Conservation (phyloP, 2,113 vertebrate genomes). For the Nycticryphes semicollaris region DNA sequence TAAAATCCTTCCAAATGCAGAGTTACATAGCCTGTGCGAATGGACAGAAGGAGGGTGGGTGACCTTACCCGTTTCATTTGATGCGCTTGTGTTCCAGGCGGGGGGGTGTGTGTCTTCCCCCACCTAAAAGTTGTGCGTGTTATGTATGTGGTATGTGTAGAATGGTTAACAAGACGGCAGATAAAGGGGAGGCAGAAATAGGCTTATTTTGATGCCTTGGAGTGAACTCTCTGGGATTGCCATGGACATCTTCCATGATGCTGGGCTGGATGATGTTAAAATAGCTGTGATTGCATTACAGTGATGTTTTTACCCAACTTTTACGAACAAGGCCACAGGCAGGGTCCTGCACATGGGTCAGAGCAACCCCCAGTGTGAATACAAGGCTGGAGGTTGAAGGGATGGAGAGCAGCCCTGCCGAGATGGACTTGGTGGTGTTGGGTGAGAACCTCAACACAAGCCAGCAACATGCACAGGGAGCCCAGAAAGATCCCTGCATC, state of each 20-base stretch:
- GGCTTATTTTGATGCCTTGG: background rate
- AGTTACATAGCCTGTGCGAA: background rate
- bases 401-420: background rate
- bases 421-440: background rate
- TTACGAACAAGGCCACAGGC: background rate
- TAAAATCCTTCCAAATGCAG: background rate
- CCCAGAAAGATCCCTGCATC: background rate
- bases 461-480: background rate
- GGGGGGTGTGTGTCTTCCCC: background rate
- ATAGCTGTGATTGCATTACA: rapidly evolving
- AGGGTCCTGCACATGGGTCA: background rate
- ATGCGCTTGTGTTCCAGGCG: no score
- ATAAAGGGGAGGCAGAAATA: background rate
- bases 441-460: background rate
- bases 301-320: background rate
- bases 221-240: background rate
- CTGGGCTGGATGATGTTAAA: background rate
- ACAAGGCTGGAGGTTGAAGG: background rate
- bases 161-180: background rate
- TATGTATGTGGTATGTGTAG: background rate
- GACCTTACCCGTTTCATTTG: rapidly evolving
- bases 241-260: rapidly evolving
- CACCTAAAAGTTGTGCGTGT: background rate
- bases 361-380: background rate
- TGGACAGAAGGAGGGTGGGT: background rate